Conservation (phyloP, 1,140 invertebrate species). For the Drosophila bocqueti region DNA sequence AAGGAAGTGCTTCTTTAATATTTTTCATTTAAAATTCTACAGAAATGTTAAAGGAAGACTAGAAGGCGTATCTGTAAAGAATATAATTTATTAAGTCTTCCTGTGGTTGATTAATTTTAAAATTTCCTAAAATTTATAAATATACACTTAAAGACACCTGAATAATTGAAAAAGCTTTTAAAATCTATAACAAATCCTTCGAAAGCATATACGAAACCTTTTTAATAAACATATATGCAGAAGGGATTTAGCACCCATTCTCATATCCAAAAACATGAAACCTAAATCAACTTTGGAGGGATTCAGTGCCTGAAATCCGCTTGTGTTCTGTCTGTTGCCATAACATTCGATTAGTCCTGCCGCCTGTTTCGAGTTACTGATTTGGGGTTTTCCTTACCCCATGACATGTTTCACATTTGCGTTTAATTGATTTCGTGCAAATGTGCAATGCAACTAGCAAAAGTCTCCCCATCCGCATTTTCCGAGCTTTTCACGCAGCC, state of each 20-base stretch:
- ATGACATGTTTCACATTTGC: conserved; percentile 39
- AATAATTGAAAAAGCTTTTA: background rate
- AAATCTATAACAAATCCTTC: background rate
- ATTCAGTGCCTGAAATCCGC: conserved; percentile 5
- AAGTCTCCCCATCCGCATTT: conserved; percentile 24
- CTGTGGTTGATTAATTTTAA: no score
- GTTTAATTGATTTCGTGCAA: conserved; percentile 70
- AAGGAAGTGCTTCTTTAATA: background rate
- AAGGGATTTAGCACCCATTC: background rate
- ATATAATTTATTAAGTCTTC: no score
- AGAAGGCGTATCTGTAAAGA: background rate
- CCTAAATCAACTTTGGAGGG: background rate
- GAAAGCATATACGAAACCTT: background rate
- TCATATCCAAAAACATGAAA: background rate
- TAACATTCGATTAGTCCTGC: conserved; percentile 34
- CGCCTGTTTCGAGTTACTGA: conserved; percentile 14
- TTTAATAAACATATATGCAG: background rate
- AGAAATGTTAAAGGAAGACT: no score
- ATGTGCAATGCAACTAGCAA: conserved; percentile 24
- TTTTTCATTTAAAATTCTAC: no score
- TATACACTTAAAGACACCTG: no score
- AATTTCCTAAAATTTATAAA: no score
- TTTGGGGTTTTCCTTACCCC: conserved; percentile 5
- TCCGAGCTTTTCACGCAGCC: conserved; percentile 23
- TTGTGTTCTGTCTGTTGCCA: conserved; percentile 11